Base-by-base conservation (phyloP, 2,888 invertebrate genomes). In the Meteorus colon region DNA sequence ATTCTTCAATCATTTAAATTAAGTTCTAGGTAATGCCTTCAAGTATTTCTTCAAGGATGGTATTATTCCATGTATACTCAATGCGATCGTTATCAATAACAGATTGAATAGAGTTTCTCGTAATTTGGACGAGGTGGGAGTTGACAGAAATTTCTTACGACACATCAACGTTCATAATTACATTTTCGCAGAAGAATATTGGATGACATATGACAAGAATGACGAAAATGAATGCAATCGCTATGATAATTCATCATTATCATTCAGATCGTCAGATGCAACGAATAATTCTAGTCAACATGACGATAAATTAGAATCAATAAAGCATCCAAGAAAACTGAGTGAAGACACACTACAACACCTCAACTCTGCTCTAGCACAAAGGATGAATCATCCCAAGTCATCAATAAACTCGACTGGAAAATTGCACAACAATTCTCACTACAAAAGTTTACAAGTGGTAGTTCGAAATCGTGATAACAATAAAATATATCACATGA, bases 41-140 rank as follows among this genome's bases (percentile, higher is more conserved):
- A 80, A 84, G 60, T 81, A 77, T 77, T 73, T 85, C 10, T 74
- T 82, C 41, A 82, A 82, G 65, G 81, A 85, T 59, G 82, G 84
- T 29, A 71, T 85, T 55, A 51, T 84, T 12, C 79, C 82, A 41
- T 78, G 81, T 63, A 82, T 89, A 63, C 60, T 84, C 67, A 81
- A 88, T 71, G 82, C 87, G 6, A 72, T 85, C n/a, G 76, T 83
- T 37, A 66, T 85, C 60, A 83, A 84, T 67, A 85, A 82, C 19
- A 81, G 86, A 37, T 51, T 85, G 29, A 81, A 82, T 60, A 82
- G 82, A 63, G 81, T 86, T 41, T 80, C 80, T 24, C 78, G 80
- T 0, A 82, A 86, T 65, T 69, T 85, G n/a, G 82, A 84, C 34
- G 63, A 77, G 3, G 62, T 85, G 66, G 82, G 79, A 10, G 29